phyloP scores from a whole-genome alignment of 2,797 vertebrate species.

The Urophycis tenuis region DNA sequence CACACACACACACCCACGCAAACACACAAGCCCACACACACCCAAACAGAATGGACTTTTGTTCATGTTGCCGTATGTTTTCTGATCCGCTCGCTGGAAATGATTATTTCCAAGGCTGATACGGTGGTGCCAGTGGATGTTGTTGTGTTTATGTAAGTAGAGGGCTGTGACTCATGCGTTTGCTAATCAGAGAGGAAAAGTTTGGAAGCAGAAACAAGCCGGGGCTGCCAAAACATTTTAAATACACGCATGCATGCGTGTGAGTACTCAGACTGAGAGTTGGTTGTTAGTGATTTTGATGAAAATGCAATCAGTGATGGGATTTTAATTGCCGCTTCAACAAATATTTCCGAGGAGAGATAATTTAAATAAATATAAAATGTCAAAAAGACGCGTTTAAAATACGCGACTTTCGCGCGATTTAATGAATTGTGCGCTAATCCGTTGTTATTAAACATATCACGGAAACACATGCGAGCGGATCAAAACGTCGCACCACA shows the following conservation, averaged over 20 bases:
- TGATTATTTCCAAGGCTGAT: conserved; percentile 19
- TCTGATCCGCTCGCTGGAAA: conserved; percentile 27
- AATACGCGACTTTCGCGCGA: background rate
- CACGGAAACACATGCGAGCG: background rate
- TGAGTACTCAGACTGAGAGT: background rate
- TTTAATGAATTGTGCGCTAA: background rate
- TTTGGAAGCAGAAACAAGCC: background rate
- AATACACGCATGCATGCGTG: background rate
- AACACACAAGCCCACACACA: background rate
- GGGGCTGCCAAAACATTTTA: background rate
- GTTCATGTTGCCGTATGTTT: conserved; percentile 26
- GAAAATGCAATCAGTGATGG: background rate
- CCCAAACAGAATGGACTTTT: conserved; percentile 28
- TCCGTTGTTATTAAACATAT: background rate
- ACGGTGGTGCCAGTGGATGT: conserved; percentile 12
- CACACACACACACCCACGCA: conserved; percentile 7
- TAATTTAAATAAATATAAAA: background rate
- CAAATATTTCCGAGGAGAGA: background rate
- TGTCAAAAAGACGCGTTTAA: background rate
- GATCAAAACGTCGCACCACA: background rate
- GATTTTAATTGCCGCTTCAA: background rate
- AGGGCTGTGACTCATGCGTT: conserved; percentile 4
- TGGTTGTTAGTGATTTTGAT: background rate
- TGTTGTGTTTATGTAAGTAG: conserved; percentile 13
- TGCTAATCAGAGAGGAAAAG: conserved; percentile 7